Evolutionary conservation across 2,888 invertebrate genomes (phyloP).

Genomic region (Liodrosophila aerea): DNA sequence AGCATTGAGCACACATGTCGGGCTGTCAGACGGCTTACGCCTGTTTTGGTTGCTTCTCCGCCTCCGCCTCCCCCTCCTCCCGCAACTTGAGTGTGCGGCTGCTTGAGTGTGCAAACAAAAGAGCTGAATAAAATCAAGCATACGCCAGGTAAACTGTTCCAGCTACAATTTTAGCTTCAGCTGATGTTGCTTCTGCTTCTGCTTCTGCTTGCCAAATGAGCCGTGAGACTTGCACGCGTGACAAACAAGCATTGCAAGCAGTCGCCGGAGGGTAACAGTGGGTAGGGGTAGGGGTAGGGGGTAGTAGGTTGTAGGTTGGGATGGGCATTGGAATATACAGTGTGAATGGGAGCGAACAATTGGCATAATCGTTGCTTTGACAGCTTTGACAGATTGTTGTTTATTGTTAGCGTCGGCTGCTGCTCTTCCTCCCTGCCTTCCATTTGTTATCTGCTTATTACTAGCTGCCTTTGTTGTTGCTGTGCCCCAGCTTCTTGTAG

Average conservation of each 20-base stretch:
- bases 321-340: neutral
- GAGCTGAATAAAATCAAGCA: slow-evolving; percentile 31
- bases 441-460: neutral
- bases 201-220: slow-evolving; percentile 40
- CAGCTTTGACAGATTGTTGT: slow-evolving; percentile 66
- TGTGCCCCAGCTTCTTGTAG: neutral
- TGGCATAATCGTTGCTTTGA: slow-evolving; percentile 58
- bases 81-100: slow-evolving; percentile 18
- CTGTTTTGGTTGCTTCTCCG: neutral
- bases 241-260: slow-evolving; percentile 17
- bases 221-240: slow-evolving; percentile 35
- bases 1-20: slow-evolving; percentile 30
- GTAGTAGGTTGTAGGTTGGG: too few species aligned
- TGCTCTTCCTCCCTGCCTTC: slow-evolving; percentile 6
- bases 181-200: neutral
- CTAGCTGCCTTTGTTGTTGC: neutral
- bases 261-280: neutral
- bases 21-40: neutral
- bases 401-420: slow-evolving; percentile 29
- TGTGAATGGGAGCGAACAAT: slow-evolving; percentile 45
- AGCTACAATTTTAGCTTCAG: neutral
- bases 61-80: too few species aligned
- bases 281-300: neutral
- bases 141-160: slow-evolving; percentile 41
- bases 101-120: slow-evolving; percentile 26